Evolutionary conservation across 2,113 vertebrate genomes (phyloP), one percentile per base, ranked within the genome.

Genomic region (Vicugna pacos): DNA sequence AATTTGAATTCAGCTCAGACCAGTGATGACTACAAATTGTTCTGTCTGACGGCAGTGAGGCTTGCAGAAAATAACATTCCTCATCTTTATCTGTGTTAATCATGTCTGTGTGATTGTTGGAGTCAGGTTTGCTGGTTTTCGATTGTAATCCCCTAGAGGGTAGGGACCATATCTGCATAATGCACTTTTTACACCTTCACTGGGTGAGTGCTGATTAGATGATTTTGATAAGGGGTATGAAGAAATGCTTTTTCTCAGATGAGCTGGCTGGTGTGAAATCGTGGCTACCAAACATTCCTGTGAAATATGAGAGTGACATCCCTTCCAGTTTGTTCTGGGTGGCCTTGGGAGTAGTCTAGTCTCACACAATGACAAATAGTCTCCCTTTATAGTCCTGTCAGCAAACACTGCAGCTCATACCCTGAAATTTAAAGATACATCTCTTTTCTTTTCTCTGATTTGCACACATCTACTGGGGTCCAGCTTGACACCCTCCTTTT

Each of bases 1-100:
- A 95, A 97, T 98, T 95, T 97, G 97, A 97, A 98, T 98, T 97
- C 95, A 95, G 96, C 92, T 94, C 97, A 96, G 95, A 60, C 95
- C 97, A 90, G 96, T 96, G 97, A 96, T 96, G 94, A 96, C 95
- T 97, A 96, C 96, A 97, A 93, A 96, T 97, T 89, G 75, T 88
- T 91, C 95, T 97, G 89, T 97, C 93, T 97, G 93, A 56, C 81
- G 75, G 89, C 75, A 94, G 95, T 16, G 69, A 97, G 93, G 89
- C 89, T 95, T 93, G 86, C 89, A 87, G 80, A 89, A 91, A 95
- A 96, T 35, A 17, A 17, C 86, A 96, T 93, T 92, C 75, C 81
- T 96, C 94, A 90, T 96, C 83, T 60, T 96, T 96, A 94, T 75
- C 73, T 90, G n/a, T 91, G 89, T 84, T 98, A 96, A 98, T 97